Conservation (phyloP, 2,888 invertebrate species). For the Syrista parreyssii region DNA sequence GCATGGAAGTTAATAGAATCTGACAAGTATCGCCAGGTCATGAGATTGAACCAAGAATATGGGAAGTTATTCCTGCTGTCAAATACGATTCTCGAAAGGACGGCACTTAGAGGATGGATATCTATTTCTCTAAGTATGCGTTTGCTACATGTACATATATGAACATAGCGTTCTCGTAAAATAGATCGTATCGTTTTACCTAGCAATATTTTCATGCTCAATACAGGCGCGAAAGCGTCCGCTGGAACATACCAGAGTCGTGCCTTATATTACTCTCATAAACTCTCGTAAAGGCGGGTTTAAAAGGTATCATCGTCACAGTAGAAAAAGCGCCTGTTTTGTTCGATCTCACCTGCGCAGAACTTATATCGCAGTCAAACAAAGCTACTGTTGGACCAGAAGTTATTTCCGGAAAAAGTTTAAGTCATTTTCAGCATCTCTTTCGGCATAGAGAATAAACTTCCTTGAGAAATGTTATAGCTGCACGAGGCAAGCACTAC, state of each 20-base stretch:
- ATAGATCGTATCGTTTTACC: not conserved
- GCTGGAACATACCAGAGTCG: not conserved
- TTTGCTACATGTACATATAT: not conserved
- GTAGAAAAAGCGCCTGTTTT: not conserved
- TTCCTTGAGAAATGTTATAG: not conserved
- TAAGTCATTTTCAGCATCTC: not conserved
- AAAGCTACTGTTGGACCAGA: not conserved
- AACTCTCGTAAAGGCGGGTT: slow-evolving; percentile 12
- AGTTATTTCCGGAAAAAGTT: not conserved
- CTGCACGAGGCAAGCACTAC: too few species aligned
- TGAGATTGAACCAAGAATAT: not conserved
- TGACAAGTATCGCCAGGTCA: not conserved
- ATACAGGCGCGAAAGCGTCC: not conserved
- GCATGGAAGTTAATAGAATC: not conserved
- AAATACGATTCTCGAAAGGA: not conserved
- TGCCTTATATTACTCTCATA: slow-evolving; percentile 14
- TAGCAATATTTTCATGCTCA: not conserved
- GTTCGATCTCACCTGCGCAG: not conserved
- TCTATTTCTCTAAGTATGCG: not conserved
- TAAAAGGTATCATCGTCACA: slow-evolving; percentile 12
- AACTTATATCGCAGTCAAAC: not conserved
- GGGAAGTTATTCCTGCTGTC: not conserved
- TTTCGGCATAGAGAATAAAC: not conserved
- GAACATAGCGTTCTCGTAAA: not conserved
- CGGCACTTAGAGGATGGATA: not conserved